Base-by-base conservation (phyloP, 2,888 invertebrate species). In the Microctonus aethiopoides region DNA sequence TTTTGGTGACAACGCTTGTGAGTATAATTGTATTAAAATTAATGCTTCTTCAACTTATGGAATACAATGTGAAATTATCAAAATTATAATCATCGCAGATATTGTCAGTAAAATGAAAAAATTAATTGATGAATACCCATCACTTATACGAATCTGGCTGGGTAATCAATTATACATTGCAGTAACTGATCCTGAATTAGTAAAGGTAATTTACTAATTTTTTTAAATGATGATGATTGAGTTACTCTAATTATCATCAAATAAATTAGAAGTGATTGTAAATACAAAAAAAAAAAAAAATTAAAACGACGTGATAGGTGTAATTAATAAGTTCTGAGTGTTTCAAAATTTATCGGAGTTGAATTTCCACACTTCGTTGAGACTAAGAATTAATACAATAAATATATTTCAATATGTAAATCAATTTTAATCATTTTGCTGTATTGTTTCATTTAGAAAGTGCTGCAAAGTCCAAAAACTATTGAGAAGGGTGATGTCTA, bases 401-500 rank as follows among this genome's bases (percentile, higher is more conserved):
- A 11, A 36, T 4, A 36, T 32, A 5, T 7, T 41, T 41, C 11
- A 11, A 2, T 11, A n/a, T 11, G n/a, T 7, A 11, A 10, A 20
- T 52, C 20, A 20, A 67, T 46, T 60, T 11, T 13, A 60, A 39
- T 67, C 0, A 54, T 54, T 41, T 64, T 34, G 3, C 52, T 22
- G 61, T 46, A 61, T 41, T 11, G 34, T 62, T 70, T 2, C 20
- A 72, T 73, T 66, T 71, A 80, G 79, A 74, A 68, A 9, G 68
- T 80, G 54, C 71, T 78, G 16, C 65, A 70, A n/a, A 80, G 79
- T 71, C 78, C 75, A 46, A 79, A 79, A 66, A 71, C 78, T n/a
- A 75, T 81, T 34, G 79, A 80, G 20, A 81, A 81, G 59, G 78
- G 76, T 22, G 75, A 78, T 9, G 68, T 79, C 32, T 78, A 78